A percentile compares a stretch with the other conserved stretches of the same genome.
Conservation (phyloP, 2,888 invertebrate genomes). For the Tenthredo notha region DNA sequence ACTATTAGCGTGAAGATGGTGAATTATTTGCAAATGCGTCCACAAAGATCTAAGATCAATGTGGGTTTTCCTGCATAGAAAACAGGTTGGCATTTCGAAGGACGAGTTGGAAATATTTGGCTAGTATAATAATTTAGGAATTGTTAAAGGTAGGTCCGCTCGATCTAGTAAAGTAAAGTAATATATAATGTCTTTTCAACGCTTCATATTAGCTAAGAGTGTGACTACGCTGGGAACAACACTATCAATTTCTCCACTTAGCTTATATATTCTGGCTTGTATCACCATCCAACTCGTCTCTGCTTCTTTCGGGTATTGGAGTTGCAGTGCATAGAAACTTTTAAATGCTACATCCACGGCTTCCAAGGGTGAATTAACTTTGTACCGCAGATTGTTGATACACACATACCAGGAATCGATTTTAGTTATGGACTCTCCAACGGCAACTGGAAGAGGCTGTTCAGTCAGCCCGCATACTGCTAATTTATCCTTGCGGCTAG, state of each 20-base stretch:
- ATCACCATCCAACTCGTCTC: conserved; percentile 54
- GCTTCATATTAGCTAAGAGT: conserved; percentile 48
- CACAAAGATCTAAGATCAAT: background rate
- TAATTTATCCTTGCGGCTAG: background rate
- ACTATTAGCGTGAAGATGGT: background rate
- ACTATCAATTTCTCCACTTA: conserved; percentile 54
- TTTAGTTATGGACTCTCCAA: conserved; percentile 46
- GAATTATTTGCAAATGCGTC: background rate
- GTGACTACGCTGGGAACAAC: conserved; percentile 43
- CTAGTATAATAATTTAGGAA: background rate
- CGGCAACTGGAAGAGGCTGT: conserved; percentile 56
- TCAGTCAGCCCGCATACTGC: conserved; percentile 34
- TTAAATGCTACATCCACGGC: conserved; percentile 52
- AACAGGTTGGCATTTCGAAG: background rate
- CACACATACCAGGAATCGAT: conserved; percentile 50
- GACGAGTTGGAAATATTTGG: background rate
- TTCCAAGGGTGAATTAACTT: conserved; percentile 12
- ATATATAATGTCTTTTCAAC: background rate
- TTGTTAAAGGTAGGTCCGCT: background rate
- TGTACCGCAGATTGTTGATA: conserved; percentile 52
- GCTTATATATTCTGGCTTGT: conserved; percentile 53
- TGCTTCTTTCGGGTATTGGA: conserved; percentile 48
- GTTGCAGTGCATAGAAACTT: conserved; percentile 55
- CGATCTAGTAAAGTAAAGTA: background rate
- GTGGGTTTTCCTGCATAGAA: background rate